phyloP scores from a whole-genome alignment of 2,888 invertebrate genomes.

The Synanthedon tipuliformis region DNA sequence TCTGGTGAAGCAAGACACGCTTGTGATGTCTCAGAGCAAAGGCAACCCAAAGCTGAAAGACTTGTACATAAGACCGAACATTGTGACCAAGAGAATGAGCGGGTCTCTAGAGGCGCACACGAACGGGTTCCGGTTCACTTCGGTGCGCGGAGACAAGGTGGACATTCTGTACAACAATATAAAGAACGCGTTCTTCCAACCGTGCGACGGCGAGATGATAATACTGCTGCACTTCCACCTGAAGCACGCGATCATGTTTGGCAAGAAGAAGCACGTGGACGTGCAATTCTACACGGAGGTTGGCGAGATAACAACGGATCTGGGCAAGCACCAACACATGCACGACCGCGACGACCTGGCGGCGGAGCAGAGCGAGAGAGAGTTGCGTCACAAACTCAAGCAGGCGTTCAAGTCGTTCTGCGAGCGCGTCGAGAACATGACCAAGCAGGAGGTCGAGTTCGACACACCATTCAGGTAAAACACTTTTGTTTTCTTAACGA shows the following conservation, averaged over 20 bases:
- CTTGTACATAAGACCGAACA: conserved; percentile 98
- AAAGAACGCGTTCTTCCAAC: conserved; percentile 99
- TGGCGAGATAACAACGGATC: conserved; percentile 98
- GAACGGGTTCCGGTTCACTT: conserved; percentile 97
- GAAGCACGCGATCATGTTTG: conserved; percentile 99
- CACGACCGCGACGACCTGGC: conserved; percentile 99
- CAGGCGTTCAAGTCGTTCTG: conserved; percentile 98
- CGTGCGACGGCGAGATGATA: conserved; percentile 99
- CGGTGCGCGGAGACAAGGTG: conserved; percentile 99
- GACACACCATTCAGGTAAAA: conserved; percentile 90
- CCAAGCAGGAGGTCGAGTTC: conserved; percentile 97
- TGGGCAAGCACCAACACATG: conserved; percentile 99
- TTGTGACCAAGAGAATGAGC: conserved; percentile 95
- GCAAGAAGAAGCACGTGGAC: conserved; percentile 97
- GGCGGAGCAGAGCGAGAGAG: conserved; percentile 98
- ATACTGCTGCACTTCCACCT: conserved; percentile 98
- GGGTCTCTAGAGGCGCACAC: conserved; percentile 94
- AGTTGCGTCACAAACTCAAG: conserved; percentile 95
- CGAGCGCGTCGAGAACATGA: conserved; percentile 95
- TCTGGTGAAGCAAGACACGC: conserved; percentile 97
- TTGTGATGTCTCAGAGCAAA: conserved; percentile 93
- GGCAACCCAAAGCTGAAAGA: conserved; percentile 98
- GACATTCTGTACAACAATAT: conserved; percentile 99
- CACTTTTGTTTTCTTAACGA: neutral
- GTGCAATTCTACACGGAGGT: conserved; percentile 99